phyloP scores from a whole-genome alignment of 2,888 invertebrate species.

The Epistrophe eligans region DNA sequence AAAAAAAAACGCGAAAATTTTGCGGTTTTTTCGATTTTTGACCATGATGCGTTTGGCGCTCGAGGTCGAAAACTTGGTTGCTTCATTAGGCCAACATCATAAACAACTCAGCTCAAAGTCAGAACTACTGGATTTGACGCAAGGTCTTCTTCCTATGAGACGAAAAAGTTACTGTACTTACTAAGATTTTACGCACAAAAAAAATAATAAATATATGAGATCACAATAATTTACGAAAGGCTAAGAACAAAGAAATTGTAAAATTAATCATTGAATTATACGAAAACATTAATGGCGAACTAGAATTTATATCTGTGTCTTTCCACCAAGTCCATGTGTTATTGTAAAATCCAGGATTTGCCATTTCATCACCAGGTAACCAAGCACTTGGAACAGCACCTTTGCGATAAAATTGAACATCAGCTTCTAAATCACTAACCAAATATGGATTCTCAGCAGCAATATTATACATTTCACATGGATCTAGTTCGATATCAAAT shows the following conservation, averaged over 20 bases:
- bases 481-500: conserved; percentile 85
- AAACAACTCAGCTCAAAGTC: too few species aligned
- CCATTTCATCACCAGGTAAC: conserved; percentile 84
- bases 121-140: too few species aligned
- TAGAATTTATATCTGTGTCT: conserved; percentile 78
- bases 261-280: conserved; percentile 26
- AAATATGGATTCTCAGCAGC: conserved; percentile 79
- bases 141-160: too few species aligned
- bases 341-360: conserved; percentile 85
- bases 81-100: too few species aligned
- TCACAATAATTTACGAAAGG: conserved; percentile 19
- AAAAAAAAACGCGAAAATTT: too few species aligned
- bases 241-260: conserved; percentile 31
- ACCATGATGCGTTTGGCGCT: too few species aligned
- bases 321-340: conserved; percentile 87
- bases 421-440: conserved; percentile 83
- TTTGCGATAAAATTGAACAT: conserved; percentile 83
- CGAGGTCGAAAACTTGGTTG: too few species aligned
- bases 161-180: too few species aligned
- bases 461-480: conserved; percentile 84
- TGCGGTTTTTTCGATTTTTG: too few species aligned
- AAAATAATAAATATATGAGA: too few species aligned
- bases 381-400: conserved; percentile 83
- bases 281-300: neutral
- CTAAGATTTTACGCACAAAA: too few species aligned